Base-by-base conservation (phyloP, 2,797 vertebrate genomes). In the Tangara arthus region DNA sequence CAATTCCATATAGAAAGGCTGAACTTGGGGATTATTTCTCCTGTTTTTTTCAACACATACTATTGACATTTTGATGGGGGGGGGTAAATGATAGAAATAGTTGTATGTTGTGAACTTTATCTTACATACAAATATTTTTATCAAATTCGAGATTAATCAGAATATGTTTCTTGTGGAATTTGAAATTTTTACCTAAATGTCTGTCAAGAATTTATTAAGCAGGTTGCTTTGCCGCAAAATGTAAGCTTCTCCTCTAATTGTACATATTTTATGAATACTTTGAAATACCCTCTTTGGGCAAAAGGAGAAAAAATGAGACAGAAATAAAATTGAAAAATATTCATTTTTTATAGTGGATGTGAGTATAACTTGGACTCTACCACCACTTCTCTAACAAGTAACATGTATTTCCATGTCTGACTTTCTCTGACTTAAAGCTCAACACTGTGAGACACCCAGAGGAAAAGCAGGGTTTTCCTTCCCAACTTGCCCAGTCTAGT, bases 161-260 rank as follows among this genome's bases (percentile, higher is more conserved):
- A 92, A 56, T 66, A 85, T 19, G 4, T 82, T 95, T 42, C 22
- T 87, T 35, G 64, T 73, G 37, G 26, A 76, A 47, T 82, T n/a
- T 76, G 32, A 91, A 83, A 86, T 78, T 94, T 96, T 59, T 32
- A 82, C 21, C n/a, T 69, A 50, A 76, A 93, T 83, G 55, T 37
- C 49, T 47, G 35, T 68, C 41, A 72, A 20, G 91, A 70, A 91
- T 91, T 90, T 84, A 64, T 52, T 24, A 2, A 82, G 24, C 8
- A 59, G 59, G 24, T 35, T 91, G 15, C 52, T 49, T 64, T 89
- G 47, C 3, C 46, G 32, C 35, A 63, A 79, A 71, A 90, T 35
- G n/a, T 28, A 84, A 87, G 11, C 2, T 87, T 6, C 47, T 94
- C 19, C 7, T 61, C 59, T 60, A 82, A 79, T 6, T 52, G 6